A percentile compares a stretch with the other conserved stretches of the same genome.
phyloP scores from a whole-genome alignment of 1,140 invertebrate genomes.

The Lamellibrachia luymesi region DNA sequence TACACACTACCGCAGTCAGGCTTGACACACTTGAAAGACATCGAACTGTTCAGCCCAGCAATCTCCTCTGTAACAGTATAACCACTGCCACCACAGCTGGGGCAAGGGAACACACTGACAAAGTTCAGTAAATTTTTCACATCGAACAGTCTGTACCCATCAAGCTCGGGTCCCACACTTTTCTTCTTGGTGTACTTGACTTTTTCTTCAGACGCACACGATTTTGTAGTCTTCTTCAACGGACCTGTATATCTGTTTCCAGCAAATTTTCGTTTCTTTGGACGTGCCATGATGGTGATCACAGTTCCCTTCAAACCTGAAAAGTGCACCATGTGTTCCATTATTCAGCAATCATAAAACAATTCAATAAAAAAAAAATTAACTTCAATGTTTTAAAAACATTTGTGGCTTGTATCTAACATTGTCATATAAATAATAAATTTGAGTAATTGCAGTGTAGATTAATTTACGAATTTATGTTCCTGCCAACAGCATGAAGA shows the following conservation, averaged over 20 bases:
- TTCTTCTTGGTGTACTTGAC: conserved; percentile 15
- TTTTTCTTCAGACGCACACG: conserved; percentile 12
- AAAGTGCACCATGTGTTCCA: neutral
- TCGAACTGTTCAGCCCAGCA: too few relatives aligned
- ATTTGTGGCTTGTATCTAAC: conserved; percentile 9
- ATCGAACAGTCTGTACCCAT: conserved; percentile 8
- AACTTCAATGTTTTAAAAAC: conserved; percentile 14
- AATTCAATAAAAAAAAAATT: conserved; percentile 12
- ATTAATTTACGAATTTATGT: neutral
- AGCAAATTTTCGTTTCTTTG: neutral
- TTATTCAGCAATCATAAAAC: conserved; percentile 7
- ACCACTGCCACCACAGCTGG: conserved; percentile 13
- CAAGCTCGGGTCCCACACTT: conserved; percentile 6
- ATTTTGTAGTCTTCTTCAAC: conserved; percentile 1
- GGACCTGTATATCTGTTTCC: conserved; percentile 7
- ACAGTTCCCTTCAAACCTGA: too few relatives aligned
- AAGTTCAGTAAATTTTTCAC: neutral
- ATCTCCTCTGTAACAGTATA: neutral
- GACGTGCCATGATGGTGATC: too few relatives aligned
- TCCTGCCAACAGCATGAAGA: conserved; percentile 10
- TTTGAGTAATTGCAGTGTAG: conserved; percentile 11
- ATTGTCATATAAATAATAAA: conserved; percentile 14
- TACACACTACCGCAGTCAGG: too few relatives aligned
- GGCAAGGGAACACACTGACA: conserved; percentile 9
- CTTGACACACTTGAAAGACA: too few relatives aligned